Evolutionary conservation across 2,113 vertebrate species (phyloP), one percentile per base, ranked within the genome.

Genomic region (Chunga burmeisteri): DNA sequence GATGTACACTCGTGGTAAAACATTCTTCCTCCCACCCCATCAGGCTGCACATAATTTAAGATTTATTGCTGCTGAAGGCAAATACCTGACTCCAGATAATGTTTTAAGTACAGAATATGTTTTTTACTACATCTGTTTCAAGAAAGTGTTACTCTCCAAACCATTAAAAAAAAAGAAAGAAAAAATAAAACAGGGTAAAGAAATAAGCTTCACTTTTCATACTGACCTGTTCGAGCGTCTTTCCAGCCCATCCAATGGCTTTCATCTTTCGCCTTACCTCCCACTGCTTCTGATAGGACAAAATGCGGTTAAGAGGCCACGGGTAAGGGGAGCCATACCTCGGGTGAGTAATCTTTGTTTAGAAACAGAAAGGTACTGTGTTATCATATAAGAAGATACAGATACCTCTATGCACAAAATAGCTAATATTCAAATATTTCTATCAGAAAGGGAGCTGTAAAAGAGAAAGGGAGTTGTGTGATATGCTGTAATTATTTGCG

Each of bases 241-340:
- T 99, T 32, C 98, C 98, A 87, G 98, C 99, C 99, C 99, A 99
- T 71, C 99, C 99, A 16, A 99, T 98, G 86, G 99, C 99, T 55
- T 99, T 99, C 99, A 99, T 99, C 98, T 99, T 99, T 83, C 99
- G 98, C 86, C 97, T 99, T 3, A 99, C 96, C 97, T 99, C 99
- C 99, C 99, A 99, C 77, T 99, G 99, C 97, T 99, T 99, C 98
- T 99, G 98, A 82, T 98, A 99, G 91, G 99, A 98, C 89, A 99
- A 98, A 85, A 99, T 98, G 92, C 88, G 98, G 95, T 98, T 98
- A 9, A 99, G 97, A 92, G 98, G 98, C 98, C 98, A 99, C 0
- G 98, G 98, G 32, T 98, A 99, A 63, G 98, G 98, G 68, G 97
- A 98, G 30, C 98, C 98, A 17, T 98, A 99, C 81, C 98, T 98